Percentiles rank a stretch among this genome's conserved stretches.
These are phyloP conservation scores for Centroberyx gerrardi DNA, from an alignment of 2,797 vertebrate species.

Conservation along the genomic window DNA sequence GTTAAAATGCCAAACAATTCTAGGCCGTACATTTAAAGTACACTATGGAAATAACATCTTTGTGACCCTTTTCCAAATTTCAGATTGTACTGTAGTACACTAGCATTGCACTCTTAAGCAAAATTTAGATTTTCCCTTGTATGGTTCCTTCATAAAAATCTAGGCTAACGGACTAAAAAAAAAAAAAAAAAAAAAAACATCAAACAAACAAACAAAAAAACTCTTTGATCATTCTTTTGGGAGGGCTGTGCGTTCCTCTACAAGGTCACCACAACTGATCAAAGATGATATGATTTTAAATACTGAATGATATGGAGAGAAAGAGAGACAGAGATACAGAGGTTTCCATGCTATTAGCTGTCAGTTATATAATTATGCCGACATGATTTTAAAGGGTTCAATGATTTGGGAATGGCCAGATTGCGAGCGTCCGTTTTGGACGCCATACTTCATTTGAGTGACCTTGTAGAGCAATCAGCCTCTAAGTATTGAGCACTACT, in stretches of 20 bases:
- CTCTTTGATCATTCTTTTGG: constrained; percentile 83
- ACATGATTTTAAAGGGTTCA: constrained; percentile 83
- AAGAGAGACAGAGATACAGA: constrained; percentile 63
- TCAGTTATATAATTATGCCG: constrained; percentile 71
- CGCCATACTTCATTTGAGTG: constrained; percentile 67
- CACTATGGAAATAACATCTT: constrained; percentile 78
- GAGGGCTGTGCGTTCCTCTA: constrained; percentile 81
- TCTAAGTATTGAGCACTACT: constrained; percentile 80
- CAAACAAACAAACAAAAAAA: constrained; percentile 54
- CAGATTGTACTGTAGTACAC: constrained; percentile 83
- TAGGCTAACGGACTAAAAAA: constrained; percentile 73
- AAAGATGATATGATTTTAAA: constrained; percentile 74
- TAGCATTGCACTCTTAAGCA: constrained; percentile 83
- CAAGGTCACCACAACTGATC: constrained; percentile 77
- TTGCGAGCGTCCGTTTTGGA: constrained; percentile 72
- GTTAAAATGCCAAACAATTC: constrained; percentile 79
- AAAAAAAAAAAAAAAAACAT: not conserved
- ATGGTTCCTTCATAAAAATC: constrained; percentile 85
- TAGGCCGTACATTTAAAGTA: constrained; percentile 75
- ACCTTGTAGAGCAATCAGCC: constrained; percentile 82
- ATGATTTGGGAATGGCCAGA: constrained; percentile 76
- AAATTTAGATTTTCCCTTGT: constrained; percentile 79
- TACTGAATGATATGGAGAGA: constrained; percentile 73
- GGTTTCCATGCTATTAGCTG: constrained; percentile 73
- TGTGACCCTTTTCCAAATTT: constrained; percentile 78